These are phyloP conservation scores for Prunella himalayana DNA, from an alignment of 2,113 vertebrate genomes.

Conservation along the genomic window DNA sequence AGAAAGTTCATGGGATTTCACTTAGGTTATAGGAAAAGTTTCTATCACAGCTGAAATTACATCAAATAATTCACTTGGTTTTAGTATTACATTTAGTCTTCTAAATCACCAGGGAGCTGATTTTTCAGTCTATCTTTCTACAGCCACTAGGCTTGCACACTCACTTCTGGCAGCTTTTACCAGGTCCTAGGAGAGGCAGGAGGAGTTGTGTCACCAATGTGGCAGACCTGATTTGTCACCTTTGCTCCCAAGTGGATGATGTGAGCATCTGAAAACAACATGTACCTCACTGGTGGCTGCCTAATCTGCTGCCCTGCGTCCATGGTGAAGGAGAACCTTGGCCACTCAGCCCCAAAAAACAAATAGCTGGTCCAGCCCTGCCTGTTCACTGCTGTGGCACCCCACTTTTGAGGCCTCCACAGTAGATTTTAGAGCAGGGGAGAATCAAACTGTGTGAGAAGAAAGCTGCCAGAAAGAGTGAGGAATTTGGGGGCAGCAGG, in stretches of 20 bases:
- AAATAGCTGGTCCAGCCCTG: neutral
- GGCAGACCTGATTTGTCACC: neutral
- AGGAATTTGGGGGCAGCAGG: neutral
- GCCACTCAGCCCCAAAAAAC: neutral
- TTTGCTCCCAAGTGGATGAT: neutral
- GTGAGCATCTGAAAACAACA: neutral
- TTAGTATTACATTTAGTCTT: neutral
- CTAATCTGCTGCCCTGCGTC: neutral
- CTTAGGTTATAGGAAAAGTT: neutral
- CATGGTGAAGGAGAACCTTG: accelerated
- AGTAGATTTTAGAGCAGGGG: neutral
- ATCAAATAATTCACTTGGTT: neutral
- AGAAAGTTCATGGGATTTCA: neutral
- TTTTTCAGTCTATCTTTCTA: neutral
- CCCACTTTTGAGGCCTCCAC: neutral
- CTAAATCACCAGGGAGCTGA: neutral
- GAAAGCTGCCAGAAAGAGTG: neutral
- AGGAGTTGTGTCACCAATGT: neutral
- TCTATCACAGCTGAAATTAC: neutral
- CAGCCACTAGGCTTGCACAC: neutral
- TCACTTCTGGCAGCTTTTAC: neutral
- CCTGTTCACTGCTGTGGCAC: neutral
- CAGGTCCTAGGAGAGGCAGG: neutral
- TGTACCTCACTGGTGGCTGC: neutral
- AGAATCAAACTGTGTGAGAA: neutral